A percentile compares a stretch with the other conserved stretches of the same genome.
Conservation (phyloP, 2,888 invertebrate species). For the Cinara cedri region DNA sequence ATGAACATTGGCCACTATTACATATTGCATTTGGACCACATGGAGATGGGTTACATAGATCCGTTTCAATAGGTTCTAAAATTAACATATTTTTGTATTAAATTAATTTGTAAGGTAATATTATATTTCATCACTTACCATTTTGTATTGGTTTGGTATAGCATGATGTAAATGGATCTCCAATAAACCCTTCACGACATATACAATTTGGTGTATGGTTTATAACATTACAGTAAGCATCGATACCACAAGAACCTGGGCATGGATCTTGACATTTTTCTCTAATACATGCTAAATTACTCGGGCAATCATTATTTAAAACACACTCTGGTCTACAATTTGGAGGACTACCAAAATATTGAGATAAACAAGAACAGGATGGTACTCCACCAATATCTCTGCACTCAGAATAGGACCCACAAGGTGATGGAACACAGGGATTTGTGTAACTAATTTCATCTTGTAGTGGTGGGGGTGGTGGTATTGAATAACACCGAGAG, state of each 20-base stretch:
- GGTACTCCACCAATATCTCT: constrained; percentile 61
- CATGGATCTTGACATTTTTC: constrained; percentile 64
- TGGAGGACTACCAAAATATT: constrained; percentile 63
- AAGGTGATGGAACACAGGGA: constrained; percentile 63
- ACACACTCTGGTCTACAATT: constrained; percentile 81
- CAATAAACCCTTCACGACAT: constrained; percentile 63
- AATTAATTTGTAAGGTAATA: neutral
- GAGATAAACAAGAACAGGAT: constrained; percentile 63
- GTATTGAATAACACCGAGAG: constrained; percentile 67
- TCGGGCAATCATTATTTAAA: constrained; percentile 66
- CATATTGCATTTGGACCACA: constrained; percentile 70
- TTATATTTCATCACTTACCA: constrained; percentile 59
- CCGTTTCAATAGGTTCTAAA: constrained; percentile 62
- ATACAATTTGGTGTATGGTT: constrained; percentile 65
- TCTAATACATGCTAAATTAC: constrained; percentile 63
- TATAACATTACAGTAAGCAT: constrained; percentile 64
- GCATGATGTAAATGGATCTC: constrained; percentile 62
- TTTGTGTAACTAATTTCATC: constrained; percentile 60
- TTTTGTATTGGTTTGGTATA: constrained; percentile 61
- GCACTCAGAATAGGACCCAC: constrained; percentile 63
- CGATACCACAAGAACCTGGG: constrained; percentile 64
- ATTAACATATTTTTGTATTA: neutral
- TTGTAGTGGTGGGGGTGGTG: constrained; percentile 58
- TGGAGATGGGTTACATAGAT: constrained; percentile 78
- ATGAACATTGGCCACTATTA: constrained; percentile 72